A percentile compares a stretch with the other conserved stretches of the same genome.
phyloP scores from a whole-genome alignment of 2,888 invertebrate species.

The Nesidiocoris tenuis region DNA sequence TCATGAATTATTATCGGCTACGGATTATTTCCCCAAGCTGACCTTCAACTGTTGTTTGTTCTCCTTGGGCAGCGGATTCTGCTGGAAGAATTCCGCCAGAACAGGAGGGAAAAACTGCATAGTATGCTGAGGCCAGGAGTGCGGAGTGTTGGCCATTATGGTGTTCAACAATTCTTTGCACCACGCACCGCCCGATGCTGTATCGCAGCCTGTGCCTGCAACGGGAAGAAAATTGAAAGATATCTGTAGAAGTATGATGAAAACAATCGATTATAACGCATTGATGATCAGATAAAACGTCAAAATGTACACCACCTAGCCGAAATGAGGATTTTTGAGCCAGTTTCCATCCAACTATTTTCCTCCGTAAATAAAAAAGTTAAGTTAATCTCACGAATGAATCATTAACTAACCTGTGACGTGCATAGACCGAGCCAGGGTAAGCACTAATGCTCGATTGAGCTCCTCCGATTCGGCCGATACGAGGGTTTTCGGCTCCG shows the following conservation, averaged over 20 bases:
- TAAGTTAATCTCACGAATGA: too few relatives aligned
- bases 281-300: too few relatives aligned
- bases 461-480: slow-evolving; percentile 94
- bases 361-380: too few relatives aligned
- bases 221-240: slow-evolving; percentile 22
- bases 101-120: slow-evolving; percentile 88
- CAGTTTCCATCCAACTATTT: too few relatives aligned
- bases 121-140: slow-evolving; percentile 92
- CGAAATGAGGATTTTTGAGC: too few relatives aligned
- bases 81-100: slow-evolving; percentile 83
- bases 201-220: slow-evolving; percentile 58
- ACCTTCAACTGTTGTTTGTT: slow-evolving; percentile 84
- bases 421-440: slow-evolving; percentile 89
- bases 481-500: slow-evolving; percentile 86
- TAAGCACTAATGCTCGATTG: slow-evolving; percentile 88
- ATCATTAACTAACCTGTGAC: slow-evolving; percentile 69
- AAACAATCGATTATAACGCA: too few relatives aligned
- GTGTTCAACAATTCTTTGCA: slow-evolving; percentile 86
- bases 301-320: too few relatives aligned
- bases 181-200: slow-evolving; percentile 72
- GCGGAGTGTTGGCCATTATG: slow-evolving; percentile 92
- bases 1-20: too few relatives aligned
- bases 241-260: slow-evolving; percentile 46
- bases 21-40: slow-evolving; percentile 18
- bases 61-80: slow-evolving; percentile 79